These are phyloP conservation scores for Lepus americanus DNA, from an alignment of 2,113 vertebrate genomes.

Conservation along the genomic window DNA sequence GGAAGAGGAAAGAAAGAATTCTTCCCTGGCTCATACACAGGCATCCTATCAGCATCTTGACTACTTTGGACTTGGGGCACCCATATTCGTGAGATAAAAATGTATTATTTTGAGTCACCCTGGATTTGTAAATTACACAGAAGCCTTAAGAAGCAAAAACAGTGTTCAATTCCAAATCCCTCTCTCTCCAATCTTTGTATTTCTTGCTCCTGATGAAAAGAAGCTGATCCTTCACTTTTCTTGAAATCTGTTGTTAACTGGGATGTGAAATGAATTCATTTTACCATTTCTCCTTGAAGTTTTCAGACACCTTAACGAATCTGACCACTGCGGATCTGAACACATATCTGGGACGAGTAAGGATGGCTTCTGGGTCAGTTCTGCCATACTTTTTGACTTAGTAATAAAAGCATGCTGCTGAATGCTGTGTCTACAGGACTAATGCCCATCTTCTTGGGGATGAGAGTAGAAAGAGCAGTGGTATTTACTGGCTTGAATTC, in stretches of 20 bases:
- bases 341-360: not conserved
- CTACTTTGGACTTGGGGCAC: not conserved
- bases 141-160: not conserved
- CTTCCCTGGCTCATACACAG: too few species aligned
- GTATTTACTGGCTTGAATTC: not conserved
- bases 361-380: not conserved
- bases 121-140: not conserved
- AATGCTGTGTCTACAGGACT: not conserved
- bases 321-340: not conserved
- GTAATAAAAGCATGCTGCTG: not conserved
- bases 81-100: not conserved
- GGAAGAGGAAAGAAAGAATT: not conserved
- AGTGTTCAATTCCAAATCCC: not conserved
- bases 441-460: not conserved
- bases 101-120: not conserved
- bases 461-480: not conserved
- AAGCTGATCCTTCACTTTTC: not conserved
- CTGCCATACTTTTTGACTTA: not conserved
- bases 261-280: not conserved
- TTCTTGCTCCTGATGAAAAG: not conserved
- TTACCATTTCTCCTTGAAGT: not conserved
- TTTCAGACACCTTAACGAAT: not conserved
- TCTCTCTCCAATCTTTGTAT: not conserved
- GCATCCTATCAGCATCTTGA: fast-evolving
- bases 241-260: not conserved